Conservation (phyloP, 2,797 vertebrate genomes). For the Cyclura pinguis region DNA sequence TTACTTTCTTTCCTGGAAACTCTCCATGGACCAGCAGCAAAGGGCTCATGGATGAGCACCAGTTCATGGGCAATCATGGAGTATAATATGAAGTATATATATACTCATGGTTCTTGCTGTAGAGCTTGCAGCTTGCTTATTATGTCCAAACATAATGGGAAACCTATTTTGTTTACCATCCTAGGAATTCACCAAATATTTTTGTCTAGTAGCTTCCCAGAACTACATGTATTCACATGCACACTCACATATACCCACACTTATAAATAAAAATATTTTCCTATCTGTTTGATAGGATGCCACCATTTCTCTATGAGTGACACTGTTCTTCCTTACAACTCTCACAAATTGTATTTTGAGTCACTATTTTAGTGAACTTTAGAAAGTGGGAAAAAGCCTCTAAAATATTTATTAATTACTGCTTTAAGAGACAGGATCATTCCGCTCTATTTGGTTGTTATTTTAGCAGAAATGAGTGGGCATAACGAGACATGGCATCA, state of each 20-base stretch:
- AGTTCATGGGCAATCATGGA: too few relatives aligned
- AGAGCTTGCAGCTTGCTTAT: background rate
- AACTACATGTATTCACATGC: background rate
- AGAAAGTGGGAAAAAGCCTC: background rate
- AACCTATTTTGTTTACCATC: background rate
- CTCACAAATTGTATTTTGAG: background rate
- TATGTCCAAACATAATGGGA: background rate
- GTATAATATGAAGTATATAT: too few relatives aligned
- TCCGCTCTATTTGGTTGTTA: background rate
- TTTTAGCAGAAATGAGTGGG: background rate
- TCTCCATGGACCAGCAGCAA: too few relatives aligned
- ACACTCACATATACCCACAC: background rate
- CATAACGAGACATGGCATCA: background rate
- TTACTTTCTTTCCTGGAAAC: background rate
- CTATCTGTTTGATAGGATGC: background rate
- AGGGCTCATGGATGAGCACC: too few relatives aligned
- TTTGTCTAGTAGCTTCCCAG: background rate
- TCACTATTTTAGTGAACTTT: background rate
- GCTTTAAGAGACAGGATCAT: slow-evolving; percentile 12
- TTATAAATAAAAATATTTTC: too few relatives aligned
- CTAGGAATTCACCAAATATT: background rate
- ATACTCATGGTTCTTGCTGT: background rate
- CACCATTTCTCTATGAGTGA: background rate
- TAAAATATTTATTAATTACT: background rate
- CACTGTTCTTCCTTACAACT: background rate